Base-by-base conservation (phyloP, 2,888 invertebrate genomes). In the Drosophila emarginata region DNA sequence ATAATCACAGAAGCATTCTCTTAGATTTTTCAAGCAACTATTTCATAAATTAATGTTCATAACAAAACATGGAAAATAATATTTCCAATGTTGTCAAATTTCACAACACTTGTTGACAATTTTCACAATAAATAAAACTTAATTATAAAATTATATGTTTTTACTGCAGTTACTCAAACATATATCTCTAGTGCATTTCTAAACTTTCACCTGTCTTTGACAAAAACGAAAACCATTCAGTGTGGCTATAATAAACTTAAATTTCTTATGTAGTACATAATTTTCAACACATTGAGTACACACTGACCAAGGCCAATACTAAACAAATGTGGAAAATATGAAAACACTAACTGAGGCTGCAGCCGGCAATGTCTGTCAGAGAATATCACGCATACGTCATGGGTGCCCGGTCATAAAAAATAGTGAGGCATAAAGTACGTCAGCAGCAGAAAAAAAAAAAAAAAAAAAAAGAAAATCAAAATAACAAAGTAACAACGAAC, bases 321-420 rank as follows among this genome's bases (percentile, higher is more conserved):
- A 69, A 69, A 62, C 69, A 61, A 51, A 23, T 51, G 18, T 45
- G 32, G 15, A 68, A 67, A 61, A 68, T 54, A 68, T 26, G 15
- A 15, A 40, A 2, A 45, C 18, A 45, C 40, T 45, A 14, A 23
- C 37, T 23, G 23, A 39, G 23, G 6, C 39, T 58, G 32, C 32
- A 32, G 9, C 26, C 32, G 61, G 28, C n/a, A 32, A 26, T 52
- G 53, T 15, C 37, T 36, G 51, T 52, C 23, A 57, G 26, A 74
- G 56, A 72, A 70, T 71, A 86, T 83, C 69, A 71, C 78, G 74
- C 78, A 86, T 81, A 83, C 80, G 87, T 81, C 80, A 81, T 78
- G 80, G 67, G 40, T 72, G 76, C 67, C 80, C 62, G 74, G 18
- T 58, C 70, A 83, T 80, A 70, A 86, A 82, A 79, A 72, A 67